phyloP scores from a whole-genome alignment of 2,113 vertebrate genomes.

The Mirza zaza region DNA sequence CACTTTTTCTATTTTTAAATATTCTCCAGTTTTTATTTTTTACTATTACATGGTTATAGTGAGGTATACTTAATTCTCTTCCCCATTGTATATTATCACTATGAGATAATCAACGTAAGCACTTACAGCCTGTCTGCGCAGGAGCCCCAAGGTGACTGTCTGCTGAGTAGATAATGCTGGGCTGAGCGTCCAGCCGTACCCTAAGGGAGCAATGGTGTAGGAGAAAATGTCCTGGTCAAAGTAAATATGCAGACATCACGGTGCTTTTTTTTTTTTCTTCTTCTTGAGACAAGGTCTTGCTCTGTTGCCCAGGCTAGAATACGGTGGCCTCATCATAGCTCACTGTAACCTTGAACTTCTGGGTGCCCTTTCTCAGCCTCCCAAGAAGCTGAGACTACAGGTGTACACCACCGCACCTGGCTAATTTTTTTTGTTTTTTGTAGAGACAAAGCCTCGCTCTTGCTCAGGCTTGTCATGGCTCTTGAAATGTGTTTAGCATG shows the following conservation, averaged over 20 bases:
- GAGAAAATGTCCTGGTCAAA: not conserved
- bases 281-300: too few relatives aligned
- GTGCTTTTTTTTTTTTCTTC: too few relatives aligned
- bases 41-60: not conserved
- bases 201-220: not conserved
- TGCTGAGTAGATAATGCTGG: not conserved
- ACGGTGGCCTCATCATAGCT: too few relatives aligned
- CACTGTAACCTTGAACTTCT: too few relatives aligned
- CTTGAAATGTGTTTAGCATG: not conserved
- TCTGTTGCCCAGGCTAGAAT: too few relatives aligned
- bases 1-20: constrained; percentile 13
- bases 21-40: not conserved
- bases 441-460: too few relatives aligned
- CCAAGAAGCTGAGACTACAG: too few relatives aligned
- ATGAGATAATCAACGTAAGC: not conserved
- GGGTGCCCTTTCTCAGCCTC: too few relatives aligned
- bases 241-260: not conserved
- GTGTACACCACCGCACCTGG: too few relatives aligned
- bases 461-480: not conserved
- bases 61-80: not conserved
- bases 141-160: not conserved
- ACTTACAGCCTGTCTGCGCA: not conserved
- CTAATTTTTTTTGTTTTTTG: too few relatives aligned
- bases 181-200: not conserved
- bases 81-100: not conserved